phyloP scores from a whole-genome alignment of 2,888 invertebrate genomes.

The Amitus sp. region DNA sequence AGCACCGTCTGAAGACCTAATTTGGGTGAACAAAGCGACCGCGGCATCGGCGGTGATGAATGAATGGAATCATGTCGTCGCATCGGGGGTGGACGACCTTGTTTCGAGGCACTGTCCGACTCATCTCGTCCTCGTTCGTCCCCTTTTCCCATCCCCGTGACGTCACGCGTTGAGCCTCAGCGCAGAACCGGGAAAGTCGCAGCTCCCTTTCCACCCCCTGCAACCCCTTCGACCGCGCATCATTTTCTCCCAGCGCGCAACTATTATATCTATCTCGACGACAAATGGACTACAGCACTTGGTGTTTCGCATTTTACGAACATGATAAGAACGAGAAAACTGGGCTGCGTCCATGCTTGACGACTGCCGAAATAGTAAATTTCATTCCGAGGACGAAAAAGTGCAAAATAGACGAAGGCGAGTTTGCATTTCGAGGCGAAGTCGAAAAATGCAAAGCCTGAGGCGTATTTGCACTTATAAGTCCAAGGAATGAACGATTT shows the following conservation, averaged over 20 bases:
- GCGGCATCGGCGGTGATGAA: slow-evolving; percentile 49
- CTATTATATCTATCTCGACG: slow-evolving; percentile 26
- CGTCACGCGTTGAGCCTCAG: slow-evolving; percentile 22
- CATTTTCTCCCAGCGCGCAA: background rate
- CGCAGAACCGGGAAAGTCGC: slow-evolving; percentile 12
- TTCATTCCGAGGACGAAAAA: too few species aligned
- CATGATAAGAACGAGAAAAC: slow-evolving; percentile 24
- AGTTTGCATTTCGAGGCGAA: too few species aligned
- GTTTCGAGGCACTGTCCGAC: slow-evolving; percentile 45
- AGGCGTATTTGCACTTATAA: too few species aligned
- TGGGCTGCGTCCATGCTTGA: slow-evolving; percentile 15
- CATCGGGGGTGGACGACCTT: slow-evolving; percentile 53
- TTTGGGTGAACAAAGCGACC: slow-evolving; percentile 16
- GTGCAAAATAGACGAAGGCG: too few species aligned
- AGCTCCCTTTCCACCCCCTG: background rate
- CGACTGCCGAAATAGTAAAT: slow-evolving; percentile 7
- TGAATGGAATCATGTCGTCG: slow-evolving; percentile 53
- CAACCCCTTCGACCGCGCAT: slow-evolving; percentile 3
- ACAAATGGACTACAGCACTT: slow-evolving; percentile 25
- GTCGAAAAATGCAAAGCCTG: too few species aligned
- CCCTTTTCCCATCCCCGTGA: slow-evolving; percentile 19
- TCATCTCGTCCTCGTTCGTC: slow-evolving; percentile 5
- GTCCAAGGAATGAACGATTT: too few species aligned
- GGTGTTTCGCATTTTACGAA: slow-evolving; percentile 16
- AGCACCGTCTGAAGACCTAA: background rate